phyloP scores from a whole-genome alignment of 2,113 vertebrate species.

The cattle (Bos taurus) region ARS-UCD2.0 NC_037329.1:120863001-120863500 shows the following conservation, averaged over 20 bases:
- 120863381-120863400: no score
- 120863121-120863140: background rate
- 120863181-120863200: background rate
- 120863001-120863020: background rate
- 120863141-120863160: background rate
- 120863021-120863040: background rate
- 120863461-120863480: no score
- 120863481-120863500: no score
- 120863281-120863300: background rate
- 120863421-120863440: no score
- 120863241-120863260: background rate
- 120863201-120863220: background rate
- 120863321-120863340: background rate
- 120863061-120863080: background rate
- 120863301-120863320: background rate
- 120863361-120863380: background rate
- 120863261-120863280: background rate
- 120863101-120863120: background rate
- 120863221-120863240: conserved; percentile 2
- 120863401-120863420: no score
- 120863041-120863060: background rate
- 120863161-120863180: background rate
- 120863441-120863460: no score
- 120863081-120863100: background rate
- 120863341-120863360: background rate